Percentiles rank a stretch among this genome's conserved stretches.
Evolutionary conservation across 1,140 invertebrate species (phyloP).

Genomic region (Lethrus apterus): DNA sequence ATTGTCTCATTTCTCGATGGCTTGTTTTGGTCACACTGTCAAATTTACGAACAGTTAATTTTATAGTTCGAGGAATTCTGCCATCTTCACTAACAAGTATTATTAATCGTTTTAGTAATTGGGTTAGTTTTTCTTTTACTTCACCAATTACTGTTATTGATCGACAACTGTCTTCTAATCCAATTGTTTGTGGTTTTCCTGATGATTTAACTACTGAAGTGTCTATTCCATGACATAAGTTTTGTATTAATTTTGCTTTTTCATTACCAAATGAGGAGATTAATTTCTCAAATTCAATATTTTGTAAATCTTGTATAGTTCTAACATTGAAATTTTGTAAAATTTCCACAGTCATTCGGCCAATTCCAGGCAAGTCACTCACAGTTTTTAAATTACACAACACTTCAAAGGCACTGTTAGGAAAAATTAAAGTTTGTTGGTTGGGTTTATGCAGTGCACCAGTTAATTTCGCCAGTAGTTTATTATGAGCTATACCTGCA

Average conservation of each 20-base stretch:
- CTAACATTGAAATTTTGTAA: constrained; percentile 56
- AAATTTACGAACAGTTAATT: constrained; percentile 63
- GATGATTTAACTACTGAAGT: constrained; percentile 58
- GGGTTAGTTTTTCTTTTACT: constrained; percentile 58
- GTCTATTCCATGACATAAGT: constrained; percentile 64
- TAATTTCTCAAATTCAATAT: constrained; percentile 49
- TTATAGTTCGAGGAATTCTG: constrained; percentile 62
- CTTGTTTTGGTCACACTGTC: constrained; percentile 51
- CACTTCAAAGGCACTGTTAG: constrained; percentile 54
- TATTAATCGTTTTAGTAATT: constrained; percentile 58
- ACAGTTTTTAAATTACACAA: constrained; percentile 54
- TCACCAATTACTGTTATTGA: constrained; percentile 61
- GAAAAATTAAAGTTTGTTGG: constrained; percentile 70
- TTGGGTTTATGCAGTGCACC: constrained; percentile 68
- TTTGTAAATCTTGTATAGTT: constrained; percentile 58
- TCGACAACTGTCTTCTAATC: constrained; percentile 63
- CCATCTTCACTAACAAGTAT: constrained; percentile 67
- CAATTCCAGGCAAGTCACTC: constrained; percentile 63
- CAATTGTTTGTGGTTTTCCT: constrained; percentile 61
- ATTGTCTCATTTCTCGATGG: constrained; percentile 65
- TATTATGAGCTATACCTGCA: constrained; percentile 77
- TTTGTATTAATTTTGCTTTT: constrained; percentile 57
- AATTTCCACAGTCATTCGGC: constrained; percentile 51
- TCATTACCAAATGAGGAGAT: constrained; percentile 56
- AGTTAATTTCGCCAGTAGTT: constrained; percentile 71